phyloP scores from a whole-genome alignment of 2,113 vertebrate species.

The Coracopsis vasa region DNA sequence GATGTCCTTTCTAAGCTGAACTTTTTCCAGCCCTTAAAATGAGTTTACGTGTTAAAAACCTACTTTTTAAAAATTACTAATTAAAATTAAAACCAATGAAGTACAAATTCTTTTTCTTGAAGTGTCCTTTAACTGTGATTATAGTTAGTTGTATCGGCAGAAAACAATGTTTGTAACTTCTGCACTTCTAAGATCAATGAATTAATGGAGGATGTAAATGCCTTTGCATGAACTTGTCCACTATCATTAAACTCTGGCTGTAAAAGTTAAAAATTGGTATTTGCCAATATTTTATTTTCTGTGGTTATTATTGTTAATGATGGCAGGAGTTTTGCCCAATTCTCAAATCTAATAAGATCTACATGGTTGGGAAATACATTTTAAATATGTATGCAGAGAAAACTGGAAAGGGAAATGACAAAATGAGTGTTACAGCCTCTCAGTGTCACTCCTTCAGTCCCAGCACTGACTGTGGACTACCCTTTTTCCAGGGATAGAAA shows the following conservation, averaged over 20 bases:
- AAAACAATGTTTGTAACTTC: neutral
- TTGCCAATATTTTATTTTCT: neutral
- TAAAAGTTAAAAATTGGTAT: neutral
- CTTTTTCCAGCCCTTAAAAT: neutral
- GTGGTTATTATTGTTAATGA: neutral
- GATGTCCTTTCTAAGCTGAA: neutral
- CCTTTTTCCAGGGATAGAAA: neutral
- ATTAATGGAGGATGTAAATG: neutral
- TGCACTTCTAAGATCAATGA: neutral
- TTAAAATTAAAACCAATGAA: neutral
- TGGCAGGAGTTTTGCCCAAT: neutral
- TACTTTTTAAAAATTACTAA: neutral
- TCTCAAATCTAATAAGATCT: neutral
- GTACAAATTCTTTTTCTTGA: neutral
- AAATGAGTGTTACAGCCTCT: neutral
- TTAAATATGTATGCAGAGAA: neutral
- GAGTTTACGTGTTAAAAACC: neutral
- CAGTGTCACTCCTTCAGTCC: neutral
- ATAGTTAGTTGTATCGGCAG: neutral
- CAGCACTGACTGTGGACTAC: neutral
- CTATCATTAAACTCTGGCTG: neutral
- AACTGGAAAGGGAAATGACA: neutral
- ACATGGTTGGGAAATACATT: neutral
- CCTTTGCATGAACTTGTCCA: neutral
- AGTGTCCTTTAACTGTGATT: neutral